Conservation (phyloP, 1,140 invertebrate genomes). For the Drosophila chauvacae region DNA sequence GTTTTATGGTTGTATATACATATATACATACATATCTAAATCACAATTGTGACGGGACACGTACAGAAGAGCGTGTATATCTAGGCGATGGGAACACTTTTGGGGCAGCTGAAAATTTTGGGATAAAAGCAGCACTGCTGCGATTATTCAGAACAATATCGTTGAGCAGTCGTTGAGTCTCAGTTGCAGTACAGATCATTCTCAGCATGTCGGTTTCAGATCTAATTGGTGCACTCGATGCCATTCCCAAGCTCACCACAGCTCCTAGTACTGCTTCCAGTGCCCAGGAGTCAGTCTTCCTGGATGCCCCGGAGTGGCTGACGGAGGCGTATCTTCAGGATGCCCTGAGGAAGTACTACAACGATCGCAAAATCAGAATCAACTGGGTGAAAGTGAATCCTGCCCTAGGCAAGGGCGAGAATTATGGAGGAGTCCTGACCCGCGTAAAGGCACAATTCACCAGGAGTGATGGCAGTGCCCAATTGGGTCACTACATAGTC, state of each 20-base stretch:
- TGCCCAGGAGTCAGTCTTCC: conserved; percentile 23
- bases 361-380: conserved; percentile 58
- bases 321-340: conserved; percentile 62
- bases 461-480: conserved; percentile 28
- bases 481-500: conserved; percentile 61
- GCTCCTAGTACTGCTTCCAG: not conserved
- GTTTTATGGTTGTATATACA: conserved; percentile 14
- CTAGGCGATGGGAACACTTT: conserved; percentile 31
- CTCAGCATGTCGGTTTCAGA: conserved; percentile 68
- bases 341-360: conserved; percentile 57
- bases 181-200: conserved; percentile 19
- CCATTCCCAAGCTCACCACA: conserved; percentile 46
- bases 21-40: conserved; percentile 38
- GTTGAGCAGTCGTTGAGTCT: conserved; percentile 11
- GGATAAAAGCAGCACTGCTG: conserved; percentile 39
- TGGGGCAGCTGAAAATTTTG: conserved; percentile 6
- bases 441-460: conserved; percentile 59
- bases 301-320: conserved; percentile 69
- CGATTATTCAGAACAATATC: conserved; percentile 14
- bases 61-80: not conserved
- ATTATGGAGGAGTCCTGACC: conserved; percentile 76
- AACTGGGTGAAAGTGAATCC: conserved; percentile 53
- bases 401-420: conserved; percentile 79
- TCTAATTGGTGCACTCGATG: conserved; percentile 62
- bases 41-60: conserved; percentile 36